Conservation (phyloP, 2,113 vertebrate genomes). For the Caranx melampygus region DNA sequence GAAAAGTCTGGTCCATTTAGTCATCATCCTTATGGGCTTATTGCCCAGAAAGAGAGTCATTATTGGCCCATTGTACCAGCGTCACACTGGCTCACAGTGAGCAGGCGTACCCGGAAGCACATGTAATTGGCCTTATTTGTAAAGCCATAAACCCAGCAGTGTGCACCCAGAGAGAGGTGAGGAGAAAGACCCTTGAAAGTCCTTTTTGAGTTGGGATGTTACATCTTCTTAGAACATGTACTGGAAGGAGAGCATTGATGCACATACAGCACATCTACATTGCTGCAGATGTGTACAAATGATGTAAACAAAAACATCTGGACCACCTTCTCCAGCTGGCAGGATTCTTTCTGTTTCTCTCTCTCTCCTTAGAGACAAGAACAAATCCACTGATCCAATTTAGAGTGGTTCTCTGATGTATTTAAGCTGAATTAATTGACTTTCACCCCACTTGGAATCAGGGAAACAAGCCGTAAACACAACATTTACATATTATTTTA, state of each 20-base stretch:
- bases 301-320: neutral
- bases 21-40: conserved; percentile 53
- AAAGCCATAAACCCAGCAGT: conserved; percentile 33
- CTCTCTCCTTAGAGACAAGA: neutral
- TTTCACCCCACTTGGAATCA: neutral
- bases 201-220: neutral
- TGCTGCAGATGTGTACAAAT: neutral
- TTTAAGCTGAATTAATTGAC: neutral
- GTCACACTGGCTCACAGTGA: conserved; percentile 46
- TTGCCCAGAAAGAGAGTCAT: conserved; percentile 51
- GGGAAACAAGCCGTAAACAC: neutral
- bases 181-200: neutral
- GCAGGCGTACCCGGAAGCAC: conserved; percentile 16
- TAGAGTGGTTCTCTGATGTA: neutral
- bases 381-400: neutral
- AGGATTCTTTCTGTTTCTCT: neutral
- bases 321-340: neutral
- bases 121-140: conserved; percentile 47
- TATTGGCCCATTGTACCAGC: conserved; percentile 41
- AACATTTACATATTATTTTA: too few relatives aligned
- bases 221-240: neutral
- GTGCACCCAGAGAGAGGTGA: conserved; percentile 13
- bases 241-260: neutral
- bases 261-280: neutral
- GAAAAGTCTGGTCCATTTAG: conserved; percentile 42